Percentiles rank a stretch among this genome's conserved stretches.
phyloP scores from a whole-genome alignment of 1,140 invertebrate genomes.

The Drosophila jambulina region DNA sequence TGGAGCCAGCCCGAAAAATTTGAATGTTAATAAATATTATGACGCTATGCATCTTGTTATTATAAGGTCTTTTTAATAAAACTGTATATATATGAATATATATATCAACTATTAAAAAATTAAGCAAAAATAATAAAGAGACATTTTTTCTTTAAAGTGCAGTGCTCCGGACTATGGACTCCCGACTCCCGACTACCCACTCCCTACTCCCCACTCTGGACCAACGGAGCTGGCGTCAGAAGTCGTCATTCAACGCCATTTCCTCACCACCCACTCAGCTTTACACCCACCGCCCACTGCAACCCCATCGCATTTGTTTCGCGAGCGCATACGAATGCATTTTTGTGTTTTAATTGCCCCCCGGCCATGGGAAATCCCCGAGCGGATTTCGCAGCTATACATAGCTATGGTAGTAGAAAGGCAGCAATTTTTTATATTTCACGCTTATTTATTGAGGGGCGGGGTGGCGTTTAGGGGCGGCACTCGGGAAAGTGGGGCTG shows the following conservation, averaged over 20 bases:
- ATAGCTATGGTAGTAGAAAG: background rate
- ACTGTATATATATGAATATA: too few relatives aligned
- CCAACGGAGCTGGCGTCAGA: constrained; percentile 20
- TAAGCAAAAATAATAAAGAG: background rate
- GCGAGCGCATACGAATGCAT: constrained; percentile 54
- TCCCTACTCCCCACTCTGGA: background rate
- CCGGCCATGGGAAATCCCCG: constrained; percentile 24
- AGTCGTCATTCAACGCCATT: constrained; percentile 53
- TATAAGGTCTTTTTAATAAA: background rate
- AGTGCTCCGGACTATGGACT: constrained; percentile 8
- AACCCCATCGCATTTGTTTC: constrained; percentile 63
- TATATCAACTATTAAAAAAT: background rate
- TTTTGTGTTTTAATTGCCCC: constrained; percentile 57
- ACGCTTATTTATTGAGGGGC: constrained; percentile 52
- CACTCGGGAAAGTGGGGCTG: background rate
- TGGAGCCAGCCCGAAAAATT: too few relatives aligned
- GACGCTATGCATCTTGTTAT: background rate
- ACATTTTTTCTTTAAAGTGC: background rate
- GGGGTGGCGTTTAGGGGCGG: background rate
- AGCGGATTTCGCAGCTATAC: constrained; percentile 28
- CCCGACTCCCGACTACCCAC: background rate
- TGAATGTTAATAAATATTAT: too few relatives aligned
- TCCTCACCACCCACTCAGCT: background rate
- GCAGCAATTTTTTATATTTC: constrained; percentile 26
- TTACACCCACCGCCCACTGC: background rate